Evolutionary conservation across 2,888 invertebrate genomes (phyloP).

Genomic region (Eupelmus urozonus): DNA sequence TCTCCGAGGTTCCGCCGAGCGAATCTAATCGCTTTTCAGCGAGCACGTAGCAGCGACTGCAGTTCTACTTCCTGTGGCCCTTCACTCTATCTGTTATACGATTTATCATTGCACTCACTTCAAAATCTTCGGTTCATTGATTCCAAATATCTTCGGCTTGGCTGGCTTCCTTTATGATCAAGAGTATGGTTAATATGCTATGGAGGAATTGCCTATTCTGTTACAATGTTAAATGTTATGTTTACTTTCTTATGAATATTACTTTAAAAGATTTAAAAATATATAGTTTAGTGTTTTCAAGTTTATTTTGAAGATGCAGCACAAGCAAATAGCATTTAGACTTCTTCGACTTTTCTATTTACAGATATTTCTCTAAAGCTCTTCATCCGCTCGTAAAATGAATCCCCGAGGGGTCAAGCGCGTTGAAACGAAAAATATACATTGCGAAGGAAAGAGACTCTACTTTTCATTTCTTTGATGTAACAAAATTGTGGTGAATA

Average conservation of each 20-base stretch:
- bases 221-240: not conserved
- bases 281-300: not conserved
- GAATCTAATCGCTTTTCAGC: slow-evolving; percentile 15
- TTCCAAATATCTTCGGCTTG: slow-evolving; percentile 22
- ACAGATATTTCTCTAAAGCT: slow-evolving; percentile 2
- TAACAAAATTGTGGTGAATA: slow-evolving; percentile 1
- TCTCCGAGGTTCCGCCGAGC: not conserved
- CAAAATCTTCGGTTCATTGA: slow-evolving; percentile 31
- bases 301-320: not conserved
- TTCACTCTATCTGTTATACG: not conserved
- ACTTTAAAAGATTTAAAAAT: too few relatives aligned
- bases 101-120: slow-evolving; percentile 21
- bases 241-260: not conserved
- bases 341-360: slow-evolving; percentile 25
- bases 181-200: not conserved
- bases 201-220: not conserved
- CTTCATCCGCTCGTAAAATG: slow-evolving; percentile 32
- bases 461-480: slow-evolving; percentile 30
- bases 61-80: not conserved
- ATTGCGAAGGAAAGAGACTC: not conserved
- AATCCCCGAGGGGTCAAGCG: slow-evolving; percentile 5
- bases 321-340: not conserved
- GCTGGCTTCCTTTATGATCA: slow-evolving; percentile 1
- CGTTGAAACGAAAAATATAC: not conserved
- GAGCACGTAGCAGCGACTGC: not conserved